These are phyloP conservation scores for Cotesia typhae DNA, from an alignment of 1,140 invertebrate genomes.

Conservation along the genomic window DNA sequence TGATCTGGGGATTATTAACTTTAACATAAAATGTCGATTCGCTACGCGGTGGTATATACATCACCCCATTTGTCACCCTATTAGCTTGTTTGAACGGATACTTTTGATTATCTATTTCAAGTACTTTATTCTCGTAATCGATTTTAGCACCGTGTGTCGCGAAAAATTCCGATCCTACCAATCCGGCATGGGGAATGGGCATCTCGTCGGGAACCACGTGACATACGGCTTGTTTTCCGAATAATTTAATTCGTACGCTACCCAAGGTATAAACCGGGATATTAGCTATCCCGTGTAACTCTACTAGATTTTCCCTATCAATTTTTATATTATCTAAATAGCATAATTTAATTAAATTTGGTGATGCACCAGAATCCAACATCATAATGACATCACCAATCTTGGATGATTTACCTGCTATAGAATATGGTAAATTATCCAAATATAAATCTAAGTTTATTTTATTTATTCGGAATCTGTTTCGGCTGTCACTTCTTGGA, in stretches of 20 bases:
- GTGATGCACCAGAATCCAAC: too few relatives aligned
- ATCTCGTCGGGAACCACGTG: conserved; percentile 21
- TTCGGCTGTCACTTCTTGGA: too few relatives aligned
- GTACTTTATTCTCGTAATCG: not conserved
- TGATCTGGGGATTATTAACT: conserved; percentile 17
- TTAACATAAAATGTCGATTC: conserved; percentile 24
- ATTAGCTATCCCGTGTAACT: too few relatives aligned
- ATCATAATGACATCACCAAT: too few relatives aligned
- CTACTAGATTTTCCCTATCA: too few relatives aligned
- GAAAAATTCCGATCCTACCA: conserved; percentile 24
- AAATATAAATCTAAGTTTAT: too few relatives aligned
- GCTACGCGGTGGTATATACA: conserved; percentile 14
- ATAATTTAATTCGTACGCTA: conserved; percentile 22
- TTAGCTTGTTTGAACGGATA: conserved; percentile 16
- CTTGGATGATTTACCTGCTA: too few relatives aligned
- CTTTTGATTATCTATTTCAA: conserved; percentile 17
- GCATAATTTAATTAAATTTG: too few relatives aligned
- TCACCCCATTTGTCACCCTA: not conserved
- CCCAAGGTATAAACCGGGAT: not conserved
- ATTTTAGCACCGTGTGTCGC: conserved; percentile 7
- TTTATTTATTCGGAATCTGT: too few relatives aligned
- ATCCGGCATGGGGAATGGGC: conserved; percentile 21
- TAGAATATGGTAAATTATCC: too few relatives aligned
- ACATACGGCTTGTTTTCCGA: conserved; percentile 10
- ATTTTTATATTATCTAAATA: too few relatives aligned